Percentiles rank a stretch among this genome's conserved stretches.
Conservation (phyloP, 2,797 vertebrate genomes). For the Sebastiscus albofasciatus region DNA sequence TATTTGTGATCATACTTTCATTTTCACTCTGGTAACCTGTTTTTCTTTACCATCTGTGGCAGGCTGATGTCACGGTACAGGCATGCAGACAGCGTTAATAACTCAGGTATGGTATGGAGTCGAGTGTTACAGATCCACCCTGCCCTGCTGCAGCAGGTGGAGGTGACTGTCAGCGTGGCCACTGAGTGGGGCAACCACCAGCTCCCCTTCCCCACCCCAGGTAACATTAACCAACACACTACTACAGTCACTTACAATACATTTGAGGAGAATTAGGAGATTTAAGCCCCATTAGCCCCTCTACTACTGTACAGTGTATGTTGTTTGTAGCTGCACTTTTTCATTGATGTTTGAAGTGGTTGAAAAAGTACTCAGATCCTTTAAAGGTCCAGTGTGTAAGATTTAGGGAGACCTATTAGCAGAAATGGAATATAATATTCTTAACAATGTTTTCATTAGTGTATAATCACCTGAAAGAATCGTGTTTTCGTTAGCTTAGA, state of each 20-base stretch:
- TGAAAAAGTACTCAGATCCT: neutral
- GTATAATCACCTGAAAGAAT: too few relatives aligned
- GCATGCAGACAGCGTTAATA: slow-evolving; percentile 47
- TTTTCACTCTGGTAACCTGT: neutral
- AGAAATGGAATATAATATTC: too few relatives aligned
- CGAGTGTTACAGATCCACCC: slow-evolving; percentile 63
- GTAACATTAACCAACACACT: slow-evolving; percentile 39
- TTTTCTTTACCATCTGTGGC: neutral
- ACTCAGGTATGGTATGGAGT: slow-evolving; percentile 65
- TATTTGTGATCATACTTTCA: neutral
- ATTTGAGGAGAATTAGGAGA: neutral
- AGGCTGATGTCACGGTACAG: slow-evolving; percentile 69
- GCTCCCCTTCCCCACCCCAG: slow-evolving; percentile 61
- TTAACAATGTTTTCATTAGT: too few relatives aligned
- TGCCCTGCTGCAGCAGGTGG: slow-evolving; percentile 65
- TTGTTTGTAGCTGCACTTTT: neutral
- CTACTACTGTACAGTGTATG: too few relatives aligned
- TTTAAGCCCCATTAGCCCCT: neutral
- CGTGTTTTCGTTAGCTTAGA: too few relatives aligned
- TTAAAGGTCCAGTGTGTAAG: too few relatives aligned
- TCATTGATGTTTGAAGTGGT: neutral
- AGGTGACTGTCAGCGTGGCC: slow-evolving; percentile 65
- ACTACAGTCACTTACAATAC: neutral
- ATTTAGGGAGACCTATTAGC: too few relatives aligned
- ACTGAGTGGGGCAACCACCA: slow-evolving; percentile 43